Evolutionary conservation across 2,888 invertebrate genomes (phyloP).

Genomic region (Abrostola triplasia): DNA sequence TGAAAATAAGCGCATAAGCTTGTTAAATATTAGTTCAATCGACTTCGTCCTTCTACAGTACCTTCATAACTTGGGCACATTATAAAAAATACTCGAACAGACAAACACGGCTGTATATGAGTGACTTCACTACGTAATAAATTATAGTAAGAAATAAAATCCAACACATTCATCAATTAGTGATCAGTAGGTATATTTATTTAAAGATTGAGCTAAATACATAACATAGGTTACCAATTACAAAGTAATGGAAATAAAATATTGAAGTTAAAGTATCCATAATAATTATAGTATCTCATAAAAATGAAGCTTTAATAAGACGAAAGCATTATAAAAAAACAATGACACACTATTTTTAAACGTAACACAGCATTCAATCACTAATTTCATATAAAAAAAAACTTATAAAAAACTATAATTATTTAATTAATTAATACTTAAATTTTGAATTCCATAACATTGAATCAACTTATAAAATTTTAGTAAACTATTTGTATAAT

Average conservation of each 20-base stretch:
- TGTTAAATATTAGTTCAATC: too few relatives aligned
- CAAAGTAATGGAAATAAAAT: constrained; percentile 35
- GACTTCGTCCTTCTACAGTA: too few relatives aligned
- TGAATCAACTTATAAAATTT: constrained; percentile 45
- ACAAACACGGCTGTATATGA: too few relatives aligned
- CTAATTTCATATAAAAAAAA: constrained; percentile 62
- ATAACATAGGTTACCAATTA: constrained; percentile 48
- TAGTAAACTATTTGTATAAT: constrained; percentile 39
- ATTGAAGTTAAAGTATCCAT: constrained; percentile 13
- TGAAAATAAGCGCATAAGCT: too few relatives aligned
- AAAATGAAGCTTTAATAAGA: constrained; percentile 43
- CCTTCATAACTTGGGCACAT: too few relatives aligned
- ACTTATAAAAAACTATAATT: constrained; percentile 63
- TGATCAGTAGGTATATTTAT: constrained; percentile 57
- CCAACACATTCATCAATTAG: constrained; percentile 34
- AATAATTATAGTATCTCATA: constrained; percentile 5
- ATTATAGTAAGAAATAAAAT: constrained; percentile 5
- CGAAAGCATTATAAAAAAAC: constrained; percentile 54
- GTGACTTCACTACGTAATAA: too few relatives aligned
- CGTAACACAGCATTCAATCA: constrained; percentile 80
- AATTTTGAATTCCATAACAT: constrained; percentile 58
- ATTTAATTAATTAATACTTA: constrained; percentile 54
- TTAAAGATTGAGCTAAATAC: constrained; percentile 59
- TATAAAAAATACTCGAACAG: too few relatives aligned
- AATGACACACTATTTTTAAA: constrained; percentile 65